These are phyloP conservation scores for Oscheius sp. DNA, from an alignment of 2,888 invertebrate genomes.

Conservation along the genomic window DNA sequence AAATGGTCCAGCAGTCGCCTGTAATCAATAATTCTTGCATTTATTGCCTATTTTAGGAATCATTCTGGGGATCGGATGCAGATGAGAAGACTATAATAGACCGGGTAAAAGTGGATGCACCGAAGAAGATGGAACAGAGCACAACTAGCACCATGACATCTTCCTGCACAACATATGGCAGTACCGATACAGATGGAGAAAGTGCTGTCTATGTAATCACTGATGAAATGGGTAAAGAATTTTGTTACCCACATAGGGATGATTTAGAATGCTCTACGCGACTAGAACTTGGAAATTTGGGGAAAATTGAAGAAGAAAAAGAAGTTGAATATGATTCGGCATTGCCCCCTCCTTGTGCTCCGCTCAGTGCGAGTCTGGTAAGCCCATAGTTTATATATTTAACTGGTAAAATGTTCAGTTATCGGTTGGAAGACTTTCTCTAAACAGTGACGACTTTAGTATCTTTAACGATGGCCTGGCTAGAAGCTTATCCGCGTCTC, in stretches of 20 bases:
- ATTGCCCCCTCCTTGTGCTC: conserved; percentile 37
- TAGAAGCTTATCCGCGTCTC: conserved; percentile 24
- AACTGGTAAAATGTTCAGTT: conserved; percentile 20
- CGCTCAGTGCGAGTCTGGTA: conserved; percentile 35
- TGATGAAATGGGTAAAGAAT: conserved; percentile 50
- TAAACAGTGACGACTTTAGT: conserved; percentile 27
- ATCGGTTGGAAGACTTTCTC: conserved; percentile 35
- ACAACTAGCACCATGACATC: conserved; percentile 57
- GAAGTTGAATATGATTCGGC: conserved; percentile 12
- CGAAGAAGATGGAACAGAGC: conserved; percentile 26
- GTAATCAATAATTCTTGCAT: not conserved
- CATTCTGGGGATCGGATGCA: conserved; percentile 54
- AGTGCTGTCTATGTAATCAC: conserved; percentile 61
- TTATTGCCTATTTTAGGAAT: conserved; percentile 39
- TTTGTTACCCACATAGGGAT: not conserved
- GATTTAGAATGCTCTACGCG: conserved; percentile 22
- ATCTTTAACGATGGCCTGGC: conserved; percentile 26
- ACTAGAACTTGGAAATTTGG: conserved; percentile 23
- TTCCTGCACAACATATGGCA: conserved; percentile 63
- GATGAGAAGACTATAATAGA: conserved; percentile 60
- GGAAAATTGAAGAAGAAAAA: conserved; percentile 33
- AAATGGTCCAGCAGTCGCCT: conserved; percentile 64
- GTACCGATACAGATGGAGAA: conserved; percentile 59
- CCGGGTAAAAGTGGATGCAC: conserved; percentile 38
- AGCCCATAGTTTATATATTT: not conserved